Evolutionary conservation across 2,113 vertebrate genomes (phyloP).

Genomic region (Climacteris rufus): DNA sequence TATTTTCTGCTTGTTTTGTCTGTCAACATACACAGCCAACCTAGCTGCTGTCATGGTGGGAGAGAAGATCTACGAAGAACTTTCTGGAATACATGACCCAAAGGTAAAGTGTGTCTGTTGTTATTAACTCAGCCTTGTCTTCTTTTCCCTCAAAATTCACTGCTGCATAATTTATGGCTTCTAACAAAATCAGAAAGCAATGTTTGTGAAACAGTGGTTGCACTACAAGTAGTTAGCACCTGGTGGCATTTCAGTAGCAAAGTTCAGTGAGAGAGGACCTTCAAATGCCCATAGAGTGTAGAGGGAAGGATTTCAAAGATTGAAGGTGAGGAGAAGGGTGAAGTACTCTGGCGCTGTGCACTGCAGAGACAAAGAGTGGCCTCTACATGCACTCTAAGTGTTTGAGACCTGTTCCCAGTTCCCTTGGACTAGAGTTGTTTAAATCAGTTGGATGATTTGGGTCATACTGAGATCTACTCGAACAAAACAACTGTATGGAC

Average conservation of each 20-base stretch:
- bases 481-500: not conserved
- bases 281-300: not conserved
- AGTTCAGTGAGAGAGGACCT: not conserved
- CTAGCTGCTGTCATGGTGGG: constrained; percentile 88
- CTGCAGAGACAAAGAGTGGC: not conserved
- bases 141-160: not conserved
- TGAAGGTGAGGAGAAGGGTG: not conserved
- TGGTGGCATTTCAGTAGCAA: not conserved
- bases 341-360: not conserved
- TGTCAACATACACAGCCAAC: constrained; percentile 85
- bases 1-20: constrained; percentile 86
- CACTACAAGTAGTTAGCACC: not conserved
- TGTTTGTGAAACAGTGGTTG: not conserved
- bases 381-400: not conserved
- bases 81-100: constrained; percentile 87
- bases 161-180: not conserved
- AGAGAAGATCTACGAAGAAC: constrained; percentile 86
- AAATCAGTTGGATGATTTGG: not conserved
- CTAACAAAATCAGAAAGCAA: not conserved
- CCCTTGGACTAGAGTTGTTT: not conserved
- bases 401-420: not conserved
- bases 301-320: not conserved
- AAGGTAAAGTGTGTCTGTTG: constrained; percentile 74
- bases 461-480: not conserved
- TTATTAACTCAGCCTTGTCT: constrained; percentile 12